Percentiles rank a stretch among this genome's conserved stretches.
phyloP scores from a whole-genome alignment of 2,113 vertebrate genomes.

The Ammospiza nelsoni region DNA sequence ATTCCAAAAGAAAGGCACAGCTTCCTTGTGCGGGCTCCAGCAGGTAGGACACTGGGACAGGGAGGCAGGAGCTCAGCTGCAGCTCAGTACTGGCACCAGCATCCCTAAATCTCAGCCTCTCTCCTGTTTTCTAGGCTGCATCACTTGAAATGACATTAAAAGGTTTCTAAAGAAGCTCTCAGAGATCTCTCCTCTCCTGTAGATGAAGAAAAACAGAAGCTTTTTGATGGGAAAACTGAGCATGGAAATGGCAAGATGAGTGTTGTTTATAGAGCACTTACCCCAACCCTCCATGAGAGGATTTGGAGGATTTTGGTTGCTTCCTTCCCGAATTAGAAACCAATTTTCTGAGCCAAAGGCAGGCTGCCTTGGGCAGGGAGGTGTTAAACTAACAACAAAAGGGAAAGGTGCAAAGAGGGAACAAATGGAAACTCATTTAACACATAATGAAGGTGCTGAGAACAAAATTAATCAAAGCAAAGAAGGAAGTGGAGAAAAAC shows the following conservation, averaged over 20 bases:
- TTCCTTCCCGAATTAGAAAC: constrained; percentile 13
- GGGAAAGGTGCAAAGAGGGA: constrained; percentile 63
- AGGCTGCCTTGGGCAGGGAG: not conserved
- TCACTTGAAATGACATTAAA: not conserved
- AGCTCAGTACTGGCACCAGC: not conserved
- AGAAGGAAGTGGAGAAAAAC: constrained; percentile 33
- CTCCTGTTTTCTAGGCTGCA: not conserved
- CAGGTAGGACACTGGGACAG: not conserved
- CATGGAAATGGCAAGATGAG: not conserved
- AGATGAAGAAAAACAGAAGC: not conserved
- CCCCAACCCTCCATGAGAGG: not conserved
- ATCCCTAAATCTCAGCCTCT: not conserved
- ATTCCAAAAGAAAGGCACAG: not conserved
- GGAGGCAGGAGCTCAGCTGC: not conserved
- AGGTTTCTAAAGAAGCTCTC: not conserved
- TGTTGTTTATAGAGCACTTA: not conserved
- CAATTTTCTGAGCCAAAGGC: constrained; percentile 18
- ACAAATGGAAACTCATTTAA: constrained; percentile 68
- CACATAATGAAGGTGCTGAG: constrained; percentile 38
- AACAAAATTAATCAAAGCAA: constrained; percentile 58
- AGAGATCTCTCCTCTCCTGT: not conserved
- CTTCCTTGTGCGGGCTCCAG: not conserved
- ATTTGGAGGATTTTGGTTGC: constrained; percentile 9
- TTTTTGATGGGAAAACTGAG: not conserved
- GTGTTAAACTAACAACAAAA: constrained; percentile 67